A percentile compares a stretch with the other conserved stretches of the same genome.
Evolutionary conservation across 2,113 vertebrate genomes (phyloP).

Genomic region (Hippocampus abdominalis): DNA sequence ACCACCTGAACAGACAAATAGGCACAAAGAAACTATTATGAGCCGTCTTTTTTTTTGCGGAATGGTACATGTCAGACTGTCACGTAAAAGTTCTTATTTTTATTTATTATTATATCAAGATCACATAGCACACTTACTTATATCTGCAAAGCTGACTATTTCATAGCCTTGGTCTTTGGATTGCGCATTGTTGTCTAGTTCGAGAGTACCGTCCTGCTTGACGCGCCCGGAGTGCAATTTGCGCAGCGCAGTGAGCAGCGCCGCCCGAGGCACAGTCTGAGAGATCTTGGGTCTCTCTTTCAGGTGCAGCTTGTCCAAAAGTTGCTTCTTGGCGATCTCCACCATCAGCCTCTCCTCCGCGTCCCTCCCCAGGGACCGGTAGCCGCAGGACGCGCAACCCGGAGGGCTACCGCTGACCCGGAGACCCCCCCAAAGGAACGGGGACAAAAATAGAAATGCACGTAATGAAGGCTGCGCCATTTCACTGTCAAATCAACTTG

Average conservation of each 20-base stretch:
- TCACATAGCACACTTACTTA: conserved; percentile 73
- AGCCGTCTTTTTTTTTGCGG: background rate
- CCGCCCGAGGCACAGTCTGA: conserved; percentile 75
- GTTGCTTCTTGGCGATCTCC: conserved; percentile 82
- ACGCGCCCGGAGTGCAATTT: conserved; percentile 74
- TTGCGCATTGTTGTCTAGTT: conserved; percentile 50
- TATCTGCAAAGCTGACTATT: conserved; percentile 90
- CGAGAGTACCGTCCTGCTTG: conserved; percentile 58
- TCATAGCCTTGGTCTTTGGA: conserved; percentile 80
- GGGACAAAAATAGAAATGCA: conserved; percentile 46
- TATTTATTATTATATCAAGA: background rate
- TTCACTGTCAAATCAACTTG: background rate
- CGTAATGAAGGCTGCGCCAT: conserved; percentile 21
- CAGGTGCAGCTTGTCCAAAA: conserved; percentile 85
- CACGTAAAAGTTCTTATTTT: background rate
- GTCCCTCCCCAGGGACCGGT: conserved; percentile 62
- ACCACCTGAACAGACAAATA: background rate
- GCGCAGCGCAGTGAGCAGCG: conserved; percentile 80
- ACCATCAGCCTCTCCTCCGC: conserved; percentile 77
- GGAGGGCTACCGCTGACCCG: conserved; percentile 33
- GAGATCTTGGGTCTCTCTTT: conserved; percentile 82
- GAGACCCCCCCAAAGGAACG: conserved; percentile 40
- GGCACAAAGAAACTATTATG: background rate
- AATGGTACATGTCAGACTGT: background rate
- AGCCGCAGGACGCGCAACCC: conserved; percentile 72